Evolutionary conservation across 2,888 invertebrate species (phyloP).

Genomic region (Quadroppia sp.): DNA sequence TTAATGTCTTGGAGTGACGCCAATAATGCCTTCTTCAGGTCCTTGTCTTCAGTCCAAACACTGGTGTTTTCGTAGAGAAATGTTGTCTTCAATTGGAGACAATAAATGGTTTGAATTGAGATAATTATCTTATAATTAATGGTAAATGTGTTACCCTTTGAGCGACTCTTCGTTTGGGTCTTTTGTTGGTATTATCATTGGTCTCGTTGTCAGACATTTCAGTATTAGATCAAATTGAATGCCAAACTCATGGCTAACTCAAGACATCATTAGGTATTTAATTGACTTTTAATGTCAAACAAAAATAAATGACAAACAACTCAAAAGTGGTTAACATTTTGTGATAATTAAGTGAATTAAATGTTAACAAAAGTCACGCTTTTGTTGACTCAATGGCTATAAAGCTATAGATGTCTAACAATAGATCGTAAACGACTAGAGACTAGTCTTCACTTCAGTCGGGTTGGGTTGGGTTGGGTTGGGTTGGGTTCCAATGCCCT

Average conservation of each 20-base stretch:
- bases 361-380: constrained; percentile 10
- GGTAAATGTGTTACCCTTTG: background rate
- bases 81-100: background rate
- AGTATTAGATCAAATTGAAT: background rate
- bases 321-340: background rate
- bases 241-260: background rate
- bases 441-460: background rate
- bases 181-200: constrained; percentile 22
- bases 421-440: constrained; percentile 15
- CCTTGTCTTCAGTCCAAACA: constrained; percentile 25
- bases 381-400: background rate
- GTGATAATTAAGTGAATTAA: background rate
- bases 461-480: background rate
- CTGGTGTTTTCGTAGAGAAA: background rate
- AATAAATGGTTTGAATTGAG: background rate
- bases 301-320: background rate
- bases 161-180: constrained; percentile 25
- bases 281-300: background rate
- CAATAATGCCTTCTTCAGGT: constrained; percentile 28
- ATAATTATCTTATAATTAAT: background rate
- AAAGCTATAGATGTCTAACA: background rate
- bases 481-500: too few relatives aligned
- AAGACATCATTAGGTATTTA: background rate
- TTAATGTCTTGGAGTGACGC: constrained; percentile 27
- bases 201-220: constrained; percentile 23